A percentile compares a stretch with the other conserved stretches of the same genome.
These are phyloP conservation scores for Himalopsyche tibetana DNA, from an alignment of 2,888 invertebrate species.

Conservation along the genomic window DNA sequence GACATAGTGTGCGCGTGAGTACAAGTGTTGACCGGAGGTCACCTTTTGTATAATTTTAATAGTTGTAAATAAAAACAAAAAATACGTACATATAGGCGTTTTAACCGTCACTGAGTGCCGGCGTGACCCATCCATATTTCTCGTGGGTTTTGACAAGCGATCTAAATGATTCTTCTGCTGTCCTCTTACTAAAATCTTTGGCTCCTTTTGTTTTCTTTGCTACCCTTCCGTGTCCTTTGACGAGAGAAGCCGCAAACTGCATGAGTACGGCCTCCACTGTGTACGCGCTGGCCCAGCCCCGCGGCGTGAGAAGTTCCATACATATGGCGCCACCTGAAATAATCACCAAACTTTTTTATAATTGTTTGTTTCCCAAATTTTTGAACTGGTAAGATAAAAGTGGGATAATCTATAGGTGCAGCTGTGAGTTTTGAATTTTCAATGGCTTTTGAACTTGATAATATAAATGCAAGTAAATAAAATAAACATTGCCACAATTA, in stretches of 20 bases:
- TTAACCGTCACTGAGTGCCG: constrained; percentile 90
- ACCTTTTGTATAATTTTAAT: constrained; percentile 9
- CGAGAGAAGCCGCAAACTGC: constrained; percentile 92
- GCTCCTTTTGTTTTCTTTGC: constrained; percentile 86
- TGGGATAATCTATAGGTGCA: no score
- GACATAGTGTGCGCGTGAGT: neutral
- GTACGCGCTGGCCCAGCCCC: constrained; percentile 92
- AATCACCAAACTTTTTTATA: neutral
- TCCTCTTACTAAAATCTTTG: constrained; percentile 86
- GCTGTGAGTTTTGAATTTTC: no score
- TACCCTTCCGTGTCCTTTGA: constrained; percentile 91
- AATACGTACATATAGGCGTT: neutral
- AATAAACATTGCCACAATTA: no score
- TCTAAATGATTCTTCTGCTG: constrained; percentile 92
- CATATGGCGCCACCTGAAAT: constrained; percentile 87
- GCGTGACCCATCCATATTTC: constrained; percentile 94
- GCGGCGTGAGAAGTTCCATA: constrained; percentile 90
- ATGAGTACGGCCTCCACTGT: constrained; percentile 92
- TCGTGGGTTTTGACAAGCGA: constrained; percentile 93
- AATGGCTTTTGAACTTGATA: no score
- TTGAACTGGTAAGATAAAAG: no score
- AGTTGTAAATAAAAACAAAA: neutral
- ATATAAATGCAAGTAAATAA: no score
- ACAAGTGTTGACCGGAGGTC: neutral
- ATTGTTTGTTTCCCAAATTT: neutral